These are phyloP conservation scores for Calyptommatus sinebrachiatus DNA, from an alignment of 2,113 vertebrate genomes.

Conservation along the genomic window DNA sequence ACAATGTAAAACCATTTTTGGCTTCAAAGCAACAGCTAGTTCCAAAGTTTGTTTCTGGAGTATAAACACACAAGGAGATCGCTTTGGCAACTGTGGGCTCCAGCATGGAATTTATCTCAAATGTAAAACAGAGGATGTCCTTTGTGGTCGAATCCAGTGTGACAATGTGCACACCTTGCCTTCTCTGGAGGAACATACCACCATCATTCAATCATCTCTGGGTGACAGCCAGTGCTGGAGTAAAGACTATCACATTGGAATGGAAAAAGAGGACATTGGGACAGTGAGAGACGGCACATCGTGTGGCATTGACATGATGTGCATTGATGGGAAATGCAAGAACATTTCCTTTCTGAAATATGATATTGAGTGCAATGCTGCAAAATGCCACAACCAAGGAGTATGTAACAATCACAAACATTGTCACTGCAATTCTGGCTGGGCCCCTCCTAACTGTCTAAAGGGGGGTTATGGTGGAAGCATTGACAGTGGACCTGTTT, in stretches of 20 bases:
- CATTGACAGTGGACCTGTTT: constrained; percentile 53
- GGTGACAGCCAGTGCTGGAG: constrained; percentile 46
- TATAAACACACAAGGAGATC: constrained; percentile 45
- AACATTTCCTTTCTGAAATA: constrained; percentile 23
- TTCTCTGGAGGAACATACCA: constrained; percentile 35
- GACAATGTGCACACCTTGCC: constrained; percentile 47
- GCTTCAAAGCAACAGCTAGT: constrained; percentile 15
- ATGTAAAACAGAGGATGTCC: constrained; percentile 14
- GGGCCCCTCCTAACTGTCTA: constrained; percentile 53
- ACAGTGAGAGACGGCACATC: constrained; percentile 43
- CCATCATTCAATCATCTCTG: constrained; percentile 51
- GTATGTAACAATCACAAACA: constrained; percentile 57
- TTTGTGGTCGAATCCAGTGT: constrained; percentile 67
- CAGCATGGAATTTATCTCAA: fast-evolving
- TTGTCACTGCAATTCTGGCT: constrained; percentile 65
- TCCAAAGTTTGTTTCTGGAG: constrained; percentile 42
- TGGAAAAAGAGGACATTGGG: constrained; percentile 20
- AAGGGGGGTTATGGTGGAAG: constrained; percentile 52
- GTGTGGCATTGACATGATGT: constrained; percentile 37
- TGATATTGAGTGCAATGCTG: not conserved
- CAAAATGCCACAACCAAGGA: constrained; percentile 57
- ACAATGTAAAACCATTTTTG: constrained; percentile 81
- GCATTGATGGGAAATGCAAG: constrained; percentile 11
- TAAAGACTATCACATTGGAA: constrained; percentile 18
- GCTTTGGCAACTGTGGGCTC: constrained; percentile 65